These are phyloP conservation scores for Theretra japonica DNA, from an alignment of 2,888 invertebrate genomes.

Conservation along the genomic window DNA sequence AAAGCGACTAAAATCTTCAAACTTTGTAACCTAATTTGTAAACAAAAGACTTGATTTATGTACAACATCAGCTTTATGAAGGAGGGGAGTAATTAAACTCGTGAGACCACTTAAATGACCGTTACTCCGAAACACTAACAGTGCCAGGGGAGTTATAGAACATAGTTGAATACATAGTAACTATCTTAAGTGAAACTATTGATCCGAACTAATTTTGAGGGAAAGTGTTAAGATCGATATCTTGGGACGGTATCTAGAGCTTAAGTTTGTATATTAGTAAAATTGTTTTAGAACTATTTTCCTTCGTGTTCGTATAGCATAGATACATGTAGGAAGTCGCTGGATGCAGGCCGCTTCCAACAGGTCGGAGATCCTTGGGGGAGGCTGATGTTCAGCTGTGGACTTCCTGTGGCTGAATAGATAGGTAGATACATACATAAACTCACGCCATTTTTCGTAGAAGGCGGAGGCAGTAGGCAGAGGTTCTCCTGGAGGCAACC, in stretches of 20 bases:
- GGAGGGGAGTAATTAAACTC: slow-evolving; percentile 7
- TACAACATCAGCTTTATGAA: slow-evolving; percentile 5
- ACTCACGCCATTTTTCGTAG: too few species aligned
- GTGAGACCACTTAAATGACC: slow-evolving; percentile 19
- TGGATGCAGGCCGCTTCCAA: too few species aligned
- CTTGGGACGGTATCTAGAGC: neutral
- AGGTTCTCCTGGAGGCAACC: too few species aligned
- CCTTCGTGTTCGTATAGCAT: too few species aligned
- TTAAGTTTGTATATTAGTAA: too few species aligned
- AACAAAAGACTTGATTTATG: slow-evolving; percentile 11
- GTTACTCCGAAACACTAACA: slow-evolving; percentile 13
- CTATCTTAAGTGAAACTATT: slow-evolving; percentile 12
- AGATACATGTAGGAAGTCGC: too few species aligned
- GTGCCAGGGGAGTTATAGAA: neutral
- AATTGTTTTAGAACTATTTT: too few species aligned
- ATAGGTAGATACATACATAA: too few species aligned
- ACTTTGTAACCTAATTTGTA: neutral
- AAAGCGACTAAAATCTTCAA: neutral
- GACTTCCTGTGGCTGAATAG: too few species aligned
- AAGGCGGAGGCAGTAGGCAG: too few species aligned
- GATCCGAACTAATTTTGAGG: slow-evolving; percentile 16
- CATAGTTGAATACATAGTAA: slow-evolving; percentile 9
- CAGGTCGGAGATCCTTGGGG: too few species aligned
- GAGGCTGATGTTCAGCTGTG: too few species aligned
- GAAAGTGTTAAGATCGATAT: neutral